These are phyloP conservation scores for Ornithorhynchus anatinus DNA, from an alignment of 2,113 vertebrate species.

Conservation along the genomic window DNA sequence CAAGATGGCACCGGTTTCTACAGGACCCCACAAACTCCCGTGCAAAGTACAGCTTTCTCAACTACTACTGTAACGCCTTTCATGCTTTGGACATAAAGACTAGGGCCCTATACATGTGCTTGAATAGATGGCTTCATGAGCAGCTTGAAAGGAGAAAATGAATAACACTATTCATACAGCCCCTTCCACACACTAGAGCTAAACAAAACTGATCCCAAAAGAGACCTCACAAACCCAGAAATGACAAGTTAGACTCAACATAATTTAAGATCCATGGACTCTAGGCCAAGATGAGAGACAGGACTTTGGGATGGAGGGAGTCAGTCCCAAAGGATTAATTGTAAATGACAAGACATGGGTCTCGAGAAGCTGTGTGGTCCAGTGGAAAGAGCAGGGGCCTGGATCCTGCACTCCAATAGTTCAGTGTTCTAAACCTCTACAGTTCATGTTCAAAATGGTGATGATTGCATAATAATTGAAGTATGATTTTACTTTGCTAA, in stretches of 20 bases:
- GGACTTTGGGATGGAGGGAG: too few species aligned
- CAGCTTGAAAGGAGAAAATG: constrained; percentile 17
- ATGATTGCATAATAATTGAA: too few species aligned
- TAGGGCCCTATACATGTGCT: neutral
- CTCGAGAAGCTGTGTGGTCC: too few species aligned
- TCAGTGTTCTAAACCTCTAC: too few species aligned
- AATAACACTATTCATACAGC: constrained; percentile 17
- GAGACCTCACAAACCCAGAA: neutral
- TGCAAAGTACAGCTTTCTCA: constrained; percentile 41
- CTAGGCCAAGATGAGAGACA: neutral
- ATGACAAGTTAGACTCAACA: neutral
- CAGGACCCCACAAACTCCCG: constrained; percentile 7
- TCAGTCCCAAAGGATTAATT: too few species aligned
- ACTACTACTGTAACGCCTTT: constrained; percentile 36
- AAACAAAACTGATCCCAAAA: neutral
- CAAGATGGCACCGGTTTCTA: constrained; percentile 18
- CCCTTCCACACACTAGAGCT: constrained; percentile 4
- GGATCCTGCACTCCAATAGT: too few species aligned
- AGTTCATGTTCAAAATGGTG: too few species aligned
- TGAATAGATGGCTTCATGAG: constrained; percentile 52
- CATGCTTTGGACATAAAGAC: constrained; percentile 28
- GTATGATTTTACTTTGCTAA: too few species aligned
- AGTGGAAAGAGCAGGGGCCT: too few species aligned
- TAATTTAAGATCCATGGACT: neutral
- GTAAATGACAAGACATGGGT: too few species aligned